These are phyloP conservation scores for Polymixis flavicincta DNA, from an alignment of 2,888 invertebrate genomes.

Conservation along the genomic window DNA sequence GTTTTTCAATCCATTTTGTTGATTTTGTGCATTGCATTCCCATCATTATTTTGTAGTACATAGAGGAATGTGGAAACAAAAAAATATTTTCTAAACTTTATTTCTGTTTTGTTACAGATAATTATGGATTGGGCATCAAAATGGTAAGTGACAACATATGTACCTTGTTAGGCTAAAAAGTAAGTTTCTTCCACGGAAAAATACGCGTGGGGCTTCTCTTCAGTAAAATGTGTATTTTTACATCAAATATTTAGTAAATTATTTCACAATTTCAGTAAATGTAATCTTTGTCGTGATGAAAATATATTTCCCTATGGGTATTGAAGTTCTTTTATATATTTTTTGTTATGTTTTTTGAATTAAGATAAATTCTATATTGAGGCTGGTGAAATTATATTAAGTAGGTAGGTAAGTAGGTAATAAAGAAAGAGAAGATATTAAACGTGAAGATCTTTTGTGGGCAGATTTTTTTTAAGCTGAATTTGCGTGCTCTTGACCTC, in stretches of 20 bases:
- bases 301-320: conserved; percentile 11
- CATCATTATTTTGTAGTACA: neutral
- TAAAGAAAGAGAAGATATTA: neutral
- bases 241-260: neutral
- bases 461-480: too few relatives aligned
- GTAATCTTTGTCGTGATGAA: conserved; percentile 3
- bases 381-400: neutral
- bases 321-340: neutral
- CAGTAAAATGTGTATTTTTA: conserved; percentile 6
- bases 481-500: too few relatives aligned
- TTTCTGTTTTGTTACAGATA: conserved; percentile 66
- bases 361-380: neutral
- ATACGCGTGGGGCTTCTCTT: neutral
- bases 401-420: neutral
- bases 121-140: conserved; percentile 60
- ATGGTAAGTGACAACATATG: conserved; percentile 59
- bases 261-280: conserved; percentile 17
- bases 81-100: conserved; percentile 11
- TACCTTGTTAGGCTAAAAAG: conserved; percentile 11
- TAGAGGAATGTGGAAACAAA: neutral
- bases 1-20: neutral
- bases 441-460: too few relatives aligned
- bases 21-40: neutral
- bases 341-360: neutral
- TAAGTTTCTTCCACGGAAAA: neutral